phyloP scores from a whole-genome alignment of 1,140 invertebrate genomes.

The Mamestra configurata region DNA sequence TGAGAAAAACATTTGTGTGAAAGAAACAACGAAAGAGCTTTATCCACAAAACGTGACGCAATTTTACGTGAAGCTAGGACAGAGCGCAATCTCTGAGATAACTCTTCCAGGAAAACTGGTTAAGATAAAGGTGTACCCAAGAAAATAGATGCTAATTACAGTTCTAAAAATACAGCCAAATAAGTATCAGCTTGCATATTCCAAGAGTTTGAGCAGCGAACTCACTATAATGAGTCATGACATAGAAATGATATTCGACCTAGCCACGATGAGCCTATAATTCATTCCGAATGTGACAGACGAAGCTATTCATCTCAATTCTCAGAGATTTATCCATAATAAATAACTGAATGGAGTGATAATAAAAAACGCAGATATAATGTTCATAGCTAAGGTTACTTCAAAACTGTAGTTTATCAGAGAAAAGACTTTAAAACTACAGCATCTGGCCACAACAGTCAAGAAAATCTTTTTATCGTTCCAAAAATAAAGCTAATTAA shows the following conservation, averaged over 20 bases:
- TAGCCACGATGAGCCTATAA: conserved; percentile 1
- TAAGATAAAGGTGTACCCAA: background rate
- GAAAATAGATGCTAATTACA: background rate
- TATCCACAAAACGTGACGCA: background rate
- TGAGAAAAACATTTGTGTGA: background rate
- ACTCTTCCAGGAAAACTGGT: background rate
- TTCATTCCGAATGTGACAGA: conserved; percentile 36
- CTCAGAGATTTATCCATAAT: conserved; percentile 24
- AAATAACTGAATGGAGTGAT: conserved; percentile 18
- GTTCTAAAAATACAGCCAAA: background rate
- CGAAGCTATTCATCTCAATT: conserved; percentile 29
- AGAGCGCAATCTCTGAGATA: background rate
- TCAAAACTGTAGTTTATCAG: background rate
- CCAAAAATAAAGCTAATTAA: conserved; percentile 49
- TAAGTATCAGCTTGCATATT: background rate
- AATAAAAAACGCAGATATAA: background rate
- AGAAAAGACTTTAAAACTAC: background rate
- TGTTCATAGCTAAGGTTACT: background rate
- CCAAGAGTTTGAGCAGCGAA: background rate
- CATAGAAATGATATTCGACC: conserved; percentile 31
- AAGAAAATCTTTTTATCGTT: conserved; percentile 34
- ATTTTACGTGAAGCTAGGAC: background rate
- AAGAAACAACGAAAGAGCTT: background rate
- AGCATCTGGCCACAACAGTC: conserved; percentile 28
- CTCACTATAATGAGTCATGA: conserved; percentile 12